phyloP scores from a whole-genome alignment of 2,113 vertebrate genomes.

The Pseudopodoces humilis region DNA sequence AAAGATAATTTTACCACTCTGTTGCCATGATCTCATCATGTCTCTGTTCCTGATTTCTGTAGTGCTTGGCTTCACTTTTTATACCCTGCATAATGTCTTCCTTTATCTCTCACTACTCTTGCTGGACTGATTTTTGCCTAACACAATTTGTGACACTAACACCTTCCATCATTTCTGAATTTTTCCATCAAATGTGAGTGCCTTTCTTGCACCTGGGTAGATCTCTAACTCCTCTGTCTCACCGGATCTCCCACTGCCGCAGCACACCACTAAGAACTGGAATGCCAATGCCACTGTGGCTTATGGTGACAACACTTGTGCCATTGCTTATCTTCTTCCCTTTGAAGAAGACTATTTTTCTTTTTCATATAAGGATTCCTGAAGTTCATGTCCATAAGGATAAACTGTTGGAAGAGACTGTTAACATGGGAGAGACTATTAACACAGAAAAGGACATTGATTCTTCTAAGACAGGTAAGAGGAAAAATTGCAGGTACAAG shows the following conservation, averaged over 20 bases:
- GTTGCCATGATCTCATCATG: not conserved
- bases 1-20: not conserved
- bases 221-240: not conserved
- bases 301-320: not conserved
- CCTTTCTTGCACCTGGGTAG: not conserved
- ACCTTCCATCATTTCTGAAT: not conserved
- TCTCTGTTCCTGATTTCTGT: not conserved
- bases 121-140: not conserved
- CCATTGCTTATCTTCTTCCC: not conserved
- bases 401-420: not conserved
- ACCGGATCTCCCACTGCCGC: not conserved
- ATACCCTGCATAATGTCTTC: not conserved
- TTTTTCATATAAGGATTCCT: not conserved
- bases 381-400: not conserved
- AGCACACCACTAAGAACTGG: accelerated
- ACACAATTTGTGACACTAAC: not conserved
- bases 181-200: not conserved
- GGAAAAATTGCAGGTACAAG: not conserved
- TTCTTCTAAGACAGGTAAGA: not conserved
- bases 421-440: not conserved
- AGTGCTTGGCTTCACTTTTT: not conserved
- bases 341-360: not conserved
- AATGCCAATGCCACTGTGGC: not conserved
- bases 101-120: not conserved
- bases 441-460: not conserved